A percentile compares a stretch with the other conserved stretches of the same genome.
Evolutionary conservation across 2,888 invertebrate species (phyloP).

Genomic region (Drosophila siamana): DNA sequence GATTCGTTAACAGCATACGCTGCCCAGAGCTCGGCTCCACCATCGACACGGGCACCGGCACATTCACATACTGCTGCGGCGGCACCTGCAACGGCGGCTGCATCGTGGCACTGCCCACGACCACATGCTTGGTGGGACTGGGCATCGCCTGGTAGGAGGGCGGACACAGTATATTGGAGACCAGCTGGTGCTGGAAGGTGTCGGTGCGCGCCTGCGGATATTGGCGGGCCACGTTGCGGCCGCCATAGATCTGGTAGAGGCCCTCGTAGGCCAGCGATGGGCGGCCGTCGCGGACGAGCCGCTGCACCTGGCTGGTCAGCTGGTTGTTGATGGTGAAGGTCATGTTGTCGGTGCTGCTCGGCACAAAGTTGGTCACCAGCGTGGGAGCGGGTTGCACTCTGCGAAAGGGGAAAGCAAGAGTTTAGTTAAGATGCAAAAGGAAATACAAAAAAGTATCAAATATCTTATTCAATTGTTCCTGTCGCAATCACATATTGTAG

Average conservation of each 20-base stretch:
- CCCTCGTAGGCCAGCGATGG: slow-evolving; percentile 91
- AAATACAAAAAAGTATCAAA: too few relatives aligned
- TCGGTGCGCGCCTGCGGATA: slow-evolving; percentile 90
- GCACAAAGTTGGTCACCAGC: slow-evolving; percentile 91
- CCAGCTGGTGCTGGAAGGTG: slow-evolving; percentile 95
- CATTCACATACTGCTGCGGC: slow-evolving; percentile 93
- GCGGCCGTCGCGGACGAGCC: slow-evolving; percentile 89
- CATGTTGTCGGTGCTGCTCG: slow-evolving; percentile 92
- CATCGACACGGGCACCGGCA: slow-evolving; percentile 93
- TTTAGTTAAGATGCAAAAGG: too few relatives aligned
- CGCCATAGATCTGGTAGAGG: slow-evolving; percentile 88
- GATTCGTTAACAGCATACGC: slow-evolving; percentile 90
- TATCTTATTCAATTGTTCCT: too few relatives aligned
- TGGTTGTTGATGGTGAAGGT: slow-evolving; percentile 98
- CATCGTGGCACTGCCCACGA: slow-evolving; percentile 87
- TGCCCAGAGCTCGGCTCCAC: slow-evolving; percentile 93
- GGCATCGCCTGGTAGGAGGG: slow-evolving; percentile 95
- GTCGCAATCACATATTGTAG: too few relatives aligned
- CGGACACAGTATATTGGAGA: slow-evolving; percentile 97
- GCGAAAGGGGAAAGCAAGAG: too few relatives aligned
- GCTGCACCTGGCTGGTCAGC: slow-evolving; percentile 90
- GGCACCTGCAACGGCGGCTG: slow-evolving; percentile 86
- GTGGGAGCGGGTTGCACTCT: slow-evolving; percentile 87
- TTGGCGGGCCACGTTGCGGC: slow-evolving; percentile 89
- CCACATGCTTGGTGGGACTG: slow-evolving; percentile 87